phyloP scores from a whole-genome alignment of 2,888 invertebrate species.

The Drosophila pullipes region DNA sequence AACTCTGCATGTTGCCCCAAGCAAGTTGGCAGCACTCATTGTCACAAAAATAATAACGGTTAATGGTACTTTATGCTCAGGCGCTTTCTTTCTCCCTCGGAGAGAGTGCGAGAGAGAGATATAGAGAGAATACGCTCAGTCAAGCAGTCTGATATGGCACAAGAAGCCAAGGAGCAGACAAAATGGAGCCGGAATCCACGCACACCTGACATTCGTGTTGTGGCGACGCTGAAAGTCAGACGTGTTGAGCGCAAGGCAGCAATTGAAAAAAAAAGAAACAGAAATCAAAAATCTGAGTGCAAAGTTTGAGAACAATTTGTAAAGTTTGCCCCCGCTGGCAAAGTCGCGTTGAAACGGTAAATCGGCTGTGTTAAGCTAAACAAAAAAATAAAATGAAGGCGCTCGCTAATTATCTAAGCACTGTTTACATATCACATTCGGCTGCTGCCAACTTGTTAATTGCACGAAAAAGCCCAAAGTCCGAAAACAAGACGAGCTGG shows the following conservation, averaged over 20 bases:
- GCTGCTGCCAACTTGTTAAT: slow-evolving; percentile 30
- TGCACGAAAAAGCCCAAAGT: slow-evolving; percentile 28
- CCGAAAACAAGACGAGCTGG: slow-evolving; percentile 56
- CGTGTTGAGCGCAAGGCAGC: slow-evolving; percentile 74
- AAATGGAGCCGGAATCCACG: slow-evolving; percentile 75
- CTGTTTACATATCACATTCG: slow-evolving; percentile 41
- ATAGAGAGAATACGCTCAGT: slow-evolving; percentile 36
- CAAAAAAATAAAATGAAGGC: slow-evolving; percentile 1
- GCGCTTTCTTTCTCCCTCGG: slow-evolving; percentile 14
- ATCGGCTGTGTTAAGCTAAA: slow-evolving; percentile 15
- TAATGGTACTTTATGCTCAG: slow-evolving; percentile 46
- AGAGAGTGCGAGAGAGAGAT: not conserved
- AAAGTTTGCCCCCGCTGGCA: slow-evolving; percentile 54
- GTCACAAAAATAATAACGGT: slow-evolving; percentile 72
- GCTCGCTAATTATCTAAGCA: slow-evolving; percentile 4
- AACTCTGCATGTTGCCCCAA: slow-evolving; percentile 54
- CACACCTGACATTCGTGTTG: slow-evolving; percentile 83
- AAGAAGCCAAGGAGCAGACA: slow-evolving; percentile 48
- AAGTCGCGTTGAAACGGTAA: slow-evolving; percentile 54
- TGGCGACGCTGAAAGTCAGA: slow-evolving; percentile 80
- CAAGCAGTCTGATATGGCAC: slow-evolving; percentile 23
- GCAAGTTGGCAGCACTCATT: slow-evolving; percentile 62
- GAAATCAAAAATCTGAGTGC: slow-evolving; percentile 45
- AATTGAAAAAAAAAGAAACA: slow-evolving; percentile 15
- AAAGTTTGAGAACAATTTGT: slow-evolving; percentile 61